Base-by-base conservation (phyloP, 2,888 invertebrate genomes). In the Drosophila pegasa region DNA sequence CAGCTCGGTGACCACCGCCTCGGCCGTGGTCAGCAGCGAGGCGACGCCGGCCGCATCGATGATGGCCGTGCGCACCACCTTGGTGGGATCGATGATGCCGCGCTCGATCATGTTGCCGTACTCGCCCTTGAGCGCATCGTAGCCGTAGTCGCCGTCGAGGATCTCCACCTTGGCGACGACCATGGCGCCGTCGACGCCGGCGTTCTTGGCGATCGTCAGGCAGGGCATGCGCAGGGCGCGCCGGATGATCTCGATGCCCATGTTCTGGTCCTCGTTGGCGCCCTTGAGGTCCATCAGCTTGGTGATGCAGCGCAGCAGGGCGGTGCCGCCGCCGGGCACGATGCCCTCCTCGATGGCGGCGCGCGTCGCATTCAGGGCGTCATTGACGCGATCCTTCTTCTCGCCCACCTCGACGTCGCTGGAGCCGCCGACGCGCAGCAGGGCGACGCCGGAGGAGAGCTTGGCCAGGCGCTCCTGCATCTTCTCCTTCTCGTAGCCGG, bases 41-140 rank as follows among this genome's bases (percentile, higher is more conserved):
- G 98, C 98, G 8, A 99, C 98, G 43, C 98, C 98, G 56, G 98
- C 95, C n/a, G 98, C 98, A 92, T 99, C 98, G 9, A 97, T 96
- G 41, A 99, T 93, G 0, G 98, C 98, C 2, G 98, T 98, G 87
- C 98, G 94, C 14, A 99, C 97, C 79, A 90, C 90, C 94, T 99
- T 98, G 14, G 98, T 98, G 37, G 98, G 98, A 92, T 98, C 98
- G 91, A 99, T 97, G 89, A 98, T 98, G 74, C 98, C 98, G 87
- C 95, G 95, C 87, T 97, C 96, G 88, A 98, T 97, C 95, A 99
- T 96, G 91, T 98, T 96, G n/a, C 97, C 97, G 92, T 96, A 98
- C 91, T 97, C 96, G 88, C 96, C 95, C 85, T 96, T 97, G 67
- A 97, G 92, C 0, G 98, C 98, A 93, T 98, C 98, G 92, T 98